These are phyloP conservation scores for Antedon mediterranea DNA, from an alignment of 53 echinoderm and acorn worm species.

Conservation along the genomic window DNA sequence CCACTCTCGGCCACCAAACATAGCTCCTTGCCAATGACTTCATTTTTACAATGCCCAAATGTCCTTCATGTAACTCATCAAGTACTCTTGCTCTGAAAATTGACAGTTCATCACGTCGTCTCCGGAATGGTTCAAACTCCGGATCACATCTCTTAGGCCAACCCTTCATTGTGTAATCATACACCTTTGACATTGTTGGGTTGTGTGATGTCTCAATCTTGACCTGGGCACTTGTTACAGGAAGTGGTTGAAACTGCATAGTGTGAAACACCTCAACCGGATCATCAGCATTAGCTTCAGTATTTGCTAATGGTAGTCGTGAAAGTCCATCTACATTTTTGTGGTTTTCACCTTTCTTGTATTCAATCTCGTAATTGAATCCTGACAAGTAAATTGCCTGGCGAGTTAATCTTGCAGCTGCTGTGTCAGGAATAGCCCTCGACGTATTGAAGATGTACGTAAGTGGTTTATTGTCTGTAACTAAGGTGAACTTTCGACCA, in stretches of 20 bases:
- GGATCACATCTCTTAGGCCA: constrained; percentile 19
- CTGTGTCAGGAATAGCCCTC: not conserved
- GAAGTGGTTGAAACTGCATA: constrained; percentile 23
- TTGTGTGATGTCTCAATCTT: constrained; percentile 16
- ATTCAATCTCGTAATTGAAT: not conserved
- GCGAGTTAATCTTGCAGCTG: not conserved
- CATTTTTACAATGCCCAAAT: constrained; percentile 46
- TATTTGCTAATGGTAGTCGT: not conserved
- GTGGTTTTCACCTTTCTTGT: not conserved
- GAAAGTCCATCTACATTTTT: not conserved
- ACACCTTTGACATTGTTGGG: constrained; percentile 17
- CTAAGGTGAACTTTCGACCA: not conserved
- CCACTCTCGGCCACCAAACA: constrained; percentile 36
- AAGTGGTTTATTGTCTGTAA: not conserved
- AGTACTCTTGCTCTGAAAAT: constrained; percentile 19
- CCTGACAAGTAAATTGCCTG: not conserved
- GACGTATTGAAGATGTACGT: not conserved
- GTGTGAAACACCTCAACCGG: constrained; percentile 10
- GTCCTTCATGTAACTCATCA: constrained; percentile 36
- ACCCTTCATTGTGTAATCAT: constrained; percentile 24
- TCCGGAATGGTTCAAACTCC: constrained; percentile 25
- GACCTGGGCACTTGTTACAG: constrained; percentile 25
- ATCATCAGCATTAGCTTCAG: not conserved
- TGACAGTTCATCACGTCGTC: constrained; percentile 23
- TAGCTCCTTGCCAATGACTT: constrained; percentile 26